phyloP scores from a whole-genome alignment of 2,888 invertebrate genomes.

The Hemicrepidius hirtus region DNA sequence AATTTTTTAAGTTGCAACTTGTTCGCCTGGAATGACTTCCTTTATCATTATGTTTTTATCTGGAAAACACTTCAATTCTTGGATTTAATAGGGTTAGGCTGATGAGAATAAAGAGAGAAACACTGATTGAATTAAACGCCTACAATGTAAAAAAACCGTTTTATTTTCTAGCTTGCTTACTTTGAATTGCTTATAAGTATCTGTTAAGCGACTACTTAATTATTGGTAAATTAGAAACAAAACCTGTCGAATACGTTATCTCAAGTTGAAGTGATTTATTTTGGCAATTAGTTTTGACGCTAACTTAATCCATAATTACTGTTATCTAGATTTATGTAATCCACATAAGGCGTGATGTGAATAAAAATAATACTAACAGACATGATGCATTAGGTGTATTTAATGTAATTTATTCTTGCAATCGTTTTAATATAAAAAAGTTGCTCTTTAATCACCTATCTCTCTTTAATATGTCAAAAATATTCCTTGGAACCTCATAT shows the following conservation, averaged over 20 bases:
- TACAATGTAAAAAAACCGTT: slow-evolving; percentile 11
- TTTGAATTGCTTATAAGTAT: background rate
- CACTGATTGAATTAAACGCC: slow-evolving; percentile 11
- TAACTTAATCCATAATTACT: slow-evolving; percentile 13
- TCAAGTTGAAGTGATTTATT: slow-evolving; percentile 4
- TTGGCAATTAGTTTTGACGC: slow-evolving; percentile 16
- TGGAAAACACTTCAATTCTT: background rate
- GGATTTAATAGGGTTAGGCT: background rate
- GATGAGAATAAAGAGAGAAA: background rate
- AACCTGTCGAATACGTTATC: slow-evolving; percentile 25
- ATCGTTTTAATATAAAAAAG: background rate
- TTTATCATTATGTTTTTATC: background rate
- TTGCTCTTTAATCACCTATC: background rate
- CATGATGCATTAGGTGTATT: slow-evolving; percentile 1
- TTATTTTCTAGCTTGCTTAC: background rate
- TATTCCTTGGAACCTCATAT: background rate
- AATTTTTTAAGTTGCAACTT: background rate
- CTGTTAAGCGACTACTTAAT: slow-evolving; percentile 9
- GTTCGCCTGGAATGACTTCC: background rate
- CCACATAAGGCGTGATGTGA: slow-evolving; percentile 2
- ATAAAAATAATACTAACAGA: background rate
- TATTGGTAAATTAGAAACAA: slow-evolving; percentile 11
- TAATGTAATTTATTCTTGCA: background rate
- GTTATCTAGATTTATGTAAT: slow-evolving; percentile 24
- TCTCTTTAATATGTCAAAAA: background rate